Conservation (phyloP, 2,888 invertebrate genomes). For the Blera fallax region DNA sequence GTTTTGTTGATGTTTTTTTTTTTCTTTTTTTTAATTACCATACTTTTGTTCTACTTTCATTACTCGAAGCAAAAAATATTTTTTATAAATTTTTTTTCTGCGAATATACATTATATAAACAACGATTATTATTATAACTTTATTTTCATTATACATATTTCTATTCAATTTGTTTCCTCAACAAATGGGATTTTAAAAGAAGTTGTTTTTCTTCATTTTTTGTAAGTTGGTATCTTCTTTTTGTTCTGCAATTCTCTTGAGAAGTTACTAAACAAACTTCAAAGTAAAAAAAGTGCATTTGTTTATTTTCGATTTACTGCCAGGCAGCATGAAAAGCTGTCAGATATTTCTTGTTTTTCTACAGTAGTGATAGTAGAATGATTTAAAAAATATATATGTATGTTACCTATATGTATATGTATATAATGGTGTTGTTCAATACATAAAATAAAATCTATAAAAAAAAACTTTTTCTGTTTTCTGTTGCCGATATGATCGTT, state of each 20-base stretch:
- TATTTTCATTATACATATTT: constrained; percentile 18
- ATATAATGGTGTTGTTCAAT: constrained; percentile 18
- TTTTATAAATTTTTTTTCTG: constrained; percentile 29
- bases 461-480: constrained; percentile 22
- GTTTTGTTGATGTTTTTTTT: constrained; percentile 14
- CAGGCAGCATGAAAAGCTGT: not conserved
- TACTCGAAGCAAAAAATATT: constrained; percentile 60
- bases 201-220: not conserved
- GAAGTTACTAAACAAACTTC: constrained; percentile 68
- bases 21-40: constrained; percentile 25
- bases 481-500: constrained; percentile 66
- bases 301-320: not conserved
- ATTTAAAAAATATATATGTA: constrained; percentile 48
- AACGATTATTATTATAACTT: constrained; percentile 54
- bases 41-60: constrained; percentile 31
- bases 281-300: constrained; percentile 49
- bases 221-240: not conserved
- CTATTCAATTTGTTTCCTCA: constrained; percentile 30
- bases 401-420: constrained; percentile 15
- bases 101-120: constrained; percentile 53
- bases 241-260: not conserved
- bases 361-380: constrained; percentile 50
- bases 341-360: not conserved
- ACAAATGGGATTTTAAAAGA: constrained; percentile 26
- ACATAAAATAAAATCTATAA: constrained; percentile 42